Evolutionary conservation across 2,888 invertebrate genomes (phyloP).

Genomic region (Tholera decimalis): DNA sequence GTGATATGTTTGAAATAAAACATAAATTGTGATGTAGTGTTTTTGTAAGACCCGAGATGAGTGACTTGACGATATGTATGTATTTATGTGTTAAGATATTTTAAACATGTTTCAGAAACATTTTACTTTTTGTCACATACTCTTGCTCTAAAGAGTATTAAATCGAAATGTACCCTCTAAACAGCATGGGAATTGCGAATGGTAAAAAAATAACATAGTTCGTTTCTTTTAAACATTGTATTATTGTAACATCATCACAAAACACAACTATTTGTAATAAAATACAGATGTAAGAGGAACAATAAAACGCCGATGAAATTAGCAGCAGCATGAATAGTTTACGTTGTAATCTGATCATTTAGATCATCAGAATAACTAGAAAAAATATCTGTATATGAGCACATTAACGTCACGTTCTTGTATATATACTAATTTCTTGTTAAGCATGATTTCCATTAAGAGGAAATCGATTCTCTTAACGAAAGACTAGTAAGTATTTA

Average conservation of each 20-base stretch:
- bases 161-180: slow-evolving; percentile 12
- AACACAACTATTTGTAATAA: slow-evolving; percentile 24
- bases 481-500: slow-evolving; percentile 59
- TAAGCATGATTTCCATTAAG: slow-evolving; percentile 34
- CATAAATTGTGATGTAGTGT: slow-evolving; percentile 66
- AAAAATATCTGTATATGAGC: slow-evolving; percentile 58
- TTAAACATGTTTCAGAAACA: slow-evolving; percentile 55
- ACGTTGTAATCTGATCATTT: slow-evolving; percentile 38
- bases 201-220: slow-evolving; percentile 23
- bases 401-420: slow-evolving; percentile 45
- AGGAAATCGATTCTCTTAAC: slow-evolving; percentile 47
- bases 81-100: slow-evolving; percentile 53
- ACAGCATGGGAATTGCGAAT: slow-evolving; percentile 1
- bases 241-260: slow-evolving; percentile 52
- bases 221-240: slow-evolving; percentile 34
- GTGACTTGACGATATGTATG: slow-evolving; percentile 49
- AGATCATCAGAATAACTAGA: slow-evolving; percentile 27
- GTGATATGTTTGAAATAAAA: slow-evolving; percentile 78
- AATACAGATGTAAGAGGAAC: slow-evolving; percentile 44
- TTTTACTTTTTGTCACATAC: slow-evolving; percentile 37
- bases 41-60: slow-evolving; percentile 49
- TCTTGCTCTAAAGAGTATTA: slow-evolving; percentile 38
- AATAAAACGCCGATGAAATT: slow-evolving; percentile 21
- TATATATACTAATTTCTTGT: slow-evolving; percentile 36
- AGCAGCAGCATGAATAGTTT: slow-evolving; percentile 18